Evolutionary conservation across 2,797 vertebrate species (phyloP), one percentile per base, ranked within the genome.

Genomic region (Sebastiscus tertius): DNA sequence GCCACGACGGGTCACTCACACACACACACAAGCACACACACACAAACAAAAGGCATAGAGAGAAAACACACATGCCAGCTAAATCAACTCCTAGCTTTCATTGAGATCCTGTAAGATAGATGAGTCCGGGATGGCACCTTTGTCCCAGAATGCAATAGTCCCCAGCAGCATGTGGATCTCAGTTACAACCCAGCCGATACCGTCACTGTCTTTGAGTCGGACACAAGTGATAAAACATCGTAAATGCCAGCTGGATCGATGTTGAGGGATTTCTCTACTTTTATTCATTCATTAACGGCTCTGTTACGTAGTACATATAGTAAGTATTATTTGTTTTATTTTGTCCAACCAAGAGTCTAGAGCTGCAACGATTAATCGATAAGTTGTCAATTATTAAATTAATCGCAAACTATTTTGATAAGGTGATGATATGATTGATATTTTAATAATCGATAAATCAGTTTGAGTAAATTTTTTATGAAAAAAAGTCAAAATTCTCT

Each of bases 1-100:
- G 84, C 81, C 92, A 95, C 94, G 93, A 94, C 91, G 88, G 92
- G 89, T 92, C 91, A 87, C 85, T 87, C 93, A 84, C 82, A 87
- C n/a, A 64, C 4, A 67, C 24, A 39, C 66, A 13, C n/a, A 54
- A 26, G 54, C 24, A 16, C 58, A 54, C 59, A 77, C 79, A 82
- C 60, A 70, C 71, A 84, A 24, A 79, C 80, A 84, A 87, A 91
- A 84, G 82, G 73, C 66, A 81, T 26, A 68, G 52, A 71, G 66
- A 76, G 64, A 72, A 84, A 89, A 91, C 76, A 89, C 77, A 87
- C 83, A 80, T 72, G 80, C 72, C 86, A 82, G 80, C 81, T 86
- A 92, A 89, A 94, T 93, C 91, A 91, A 81, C 88, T 84, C 60
- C 64, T 64, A 78, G 82, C 80, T 89, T 90, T 91, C 88, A 89